Evolutionary conservation across 2,113 vertebrate species (phyloP).

Genomic region (Siniperca knerii): DNA sequence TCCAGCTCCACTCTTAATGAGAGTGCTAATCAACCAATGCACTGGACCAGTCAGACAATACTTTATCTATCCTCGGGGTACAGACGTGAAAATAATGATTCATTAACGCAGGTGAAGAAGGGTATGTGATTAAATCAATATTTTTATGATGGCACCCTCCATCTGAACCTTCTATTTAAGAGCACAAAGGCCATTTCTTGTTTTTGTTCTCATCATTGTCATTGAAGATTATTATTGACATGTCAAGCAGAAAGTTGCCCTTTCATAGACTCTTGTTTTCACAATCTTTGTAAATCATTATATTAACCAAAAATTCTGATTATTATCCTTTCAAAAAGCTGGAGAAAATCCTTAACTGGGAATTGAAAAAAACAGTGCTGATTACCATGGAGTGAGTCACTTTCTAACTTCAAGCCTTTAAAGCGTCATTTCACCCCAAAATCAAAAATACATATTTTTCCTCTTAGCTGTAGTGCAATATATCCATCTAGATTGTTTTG

Average conservation of each 20-base stretch:
- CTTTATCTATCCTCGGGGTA: slow-evolving; percentile 65
- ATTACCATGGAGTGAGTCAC: background rate
- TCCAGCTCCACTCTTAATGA: slow-evolving; percentile 70
- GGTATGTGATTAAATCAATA: slow-evolving; percentile 67
- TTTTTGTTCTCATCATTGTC: background rate
- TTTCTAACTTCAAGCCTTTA: background rate
- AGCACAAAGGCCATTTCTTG: background rate
- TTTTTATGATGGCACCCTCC: slow-evolving; percentile 36
- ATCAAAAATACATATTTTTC: no score
- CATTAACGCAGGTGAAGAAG: slow-evolving; percentile 62
- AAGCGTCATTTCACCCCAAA: background rate
- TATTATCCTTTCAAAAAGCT: background rate
- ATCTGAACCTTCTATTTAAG: slow-evolving; percentile 36
- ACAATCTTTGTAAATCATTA: slow-evolving; percentile 21
- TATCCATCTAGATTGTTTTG: no score
- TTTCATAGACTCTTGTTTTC: slow-evolving; percentile 2
- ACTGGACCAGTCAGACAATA: slow-evolving; percentile 61
- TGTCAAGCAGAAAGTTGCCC: background rate
- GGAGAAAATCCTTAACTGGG: background rate
- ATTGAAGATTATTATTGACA: slow-evolving; percentile 5
- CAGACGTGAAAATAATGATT: slow-evolving; percentile 69
- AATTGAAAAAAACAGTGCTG: background rate
- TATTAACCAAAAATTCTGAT: slow-evolving; percentile 7
- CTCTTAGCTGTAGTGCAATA: no score
- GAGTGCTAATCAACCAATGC: slow-evolving; percentile 73